phyloP scores from a whole-genome alignment of 2,113 vertebrate species.

The Microtus oregoni region DNA sequence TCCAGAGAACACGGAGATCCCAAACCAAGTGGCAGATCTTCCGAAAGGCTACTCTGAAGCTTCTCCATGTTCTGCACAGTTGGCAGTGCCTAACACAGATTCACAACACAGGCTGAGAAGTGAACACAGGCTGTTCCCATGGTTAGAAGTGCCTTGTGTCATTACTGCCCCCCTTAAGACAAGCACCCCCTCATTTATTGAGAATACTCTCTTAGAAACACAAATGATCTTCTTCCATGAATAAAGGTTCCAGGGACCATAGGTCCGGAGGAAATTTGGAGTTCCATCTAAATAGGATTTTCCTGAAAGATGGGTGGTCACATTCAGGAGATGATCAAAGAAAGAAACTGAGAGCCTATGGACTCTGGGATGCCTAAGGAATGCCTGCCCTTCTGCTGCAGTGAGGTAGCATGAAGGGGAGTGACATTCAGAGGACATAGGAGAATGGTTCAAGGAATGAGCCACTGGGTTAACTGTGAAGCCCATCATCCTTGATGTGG shows the following conservation, averaged over 20 bases:
- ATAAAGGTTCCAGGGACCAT: not conserved
- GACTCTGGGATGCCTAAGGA: not conserved
- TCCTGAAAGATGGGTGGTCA: not conserved
- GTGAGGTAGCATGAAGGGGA: not conserved
- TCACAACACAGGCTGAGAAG: not conserved
- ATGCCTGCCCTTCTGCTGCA: not conserved
- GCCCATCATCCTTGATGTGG: fast-evolving
- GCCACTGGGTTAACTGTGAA: not conserved
- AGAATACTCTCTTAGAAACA: not conserved
- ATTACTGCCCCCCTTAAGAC: not conserved
- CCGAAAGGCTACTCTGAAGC: not conserved
- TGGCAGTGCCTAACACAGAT: not conserved
- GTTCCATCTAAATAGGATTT: not conserved
- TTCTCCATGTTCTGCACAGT: not conserved
- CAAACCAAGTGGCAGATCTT: not conserved
- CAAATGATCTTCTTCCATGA: not conserved
- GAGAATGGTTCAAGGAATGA: not conserved
- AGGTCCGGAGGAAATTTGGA: not conserved
- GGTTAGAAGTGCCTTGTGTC: not conserved
- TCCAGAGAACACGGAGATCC: too few relatives aligned
- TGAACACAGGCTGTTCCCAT: not conserved
- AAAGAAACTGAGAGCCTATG: not conserved
- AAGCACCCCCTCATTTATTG: not conserved
- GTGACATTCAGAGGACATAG: too few relatives aligned
- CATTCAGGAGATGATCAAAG: not conserved